These are phyloP conservation scores for Cryptotis parvus DNA, from an alignment of 2,113 vertebrate species.

Conservation along the genomic window DNA sequence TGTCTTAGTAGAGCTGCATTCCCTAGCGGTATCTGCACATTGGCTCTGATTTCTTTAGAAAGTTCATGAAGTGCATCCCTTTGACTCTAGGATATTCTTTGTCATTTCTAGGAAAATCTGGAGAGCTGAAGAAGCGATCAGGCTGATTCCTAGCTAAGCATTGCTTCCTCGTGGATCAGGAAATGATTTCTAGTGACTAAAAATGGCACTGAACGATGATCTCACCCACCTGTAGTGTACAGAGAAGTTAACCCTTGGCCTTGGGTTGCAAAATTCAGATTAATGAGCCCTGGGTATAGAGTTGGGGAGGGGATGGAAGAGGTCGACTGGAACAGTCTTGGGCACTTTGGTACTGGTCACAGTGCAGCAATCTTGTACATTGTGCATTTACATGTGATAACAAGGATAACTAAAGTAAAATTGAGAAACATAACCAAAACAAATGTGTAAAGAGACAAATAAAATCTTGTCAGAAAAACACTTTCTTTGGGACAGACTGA, in stretches of 20 bases:
- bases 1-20: neutral
- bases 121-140: constrained; percentile 62
- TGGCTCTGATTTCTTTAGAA: neutral
- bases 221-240: no score
- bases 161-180: neutral
- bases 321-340: no score
- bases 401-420: no score
- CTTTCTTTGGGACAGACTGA: constrained; percentile 35
- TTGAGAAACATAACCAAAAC: no score
- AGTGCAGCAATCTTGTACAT: no score
- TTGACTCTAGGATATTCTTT: constrained; percentile 39
- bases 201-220: neutral
- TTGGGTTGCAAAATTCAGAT: no score
- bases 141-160: neutral
- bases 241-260: no score
- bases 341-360: no score
- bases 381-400: no score
- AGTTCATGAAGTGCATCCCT: neutral
- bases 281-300: no score
- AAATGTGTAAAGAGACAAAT: neutral
- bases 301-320: no score
- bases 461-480: neutral
- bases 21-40: neutral
- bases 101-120: constrained; percentile 76
- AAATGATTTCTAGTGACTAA: constrained; percentile 39